Percentiles rank a stretch among this genome's conserved stretches.
Conservation (phyloP, 2,113 vertebrate species). For the Bujurquina vittata region DNA sequence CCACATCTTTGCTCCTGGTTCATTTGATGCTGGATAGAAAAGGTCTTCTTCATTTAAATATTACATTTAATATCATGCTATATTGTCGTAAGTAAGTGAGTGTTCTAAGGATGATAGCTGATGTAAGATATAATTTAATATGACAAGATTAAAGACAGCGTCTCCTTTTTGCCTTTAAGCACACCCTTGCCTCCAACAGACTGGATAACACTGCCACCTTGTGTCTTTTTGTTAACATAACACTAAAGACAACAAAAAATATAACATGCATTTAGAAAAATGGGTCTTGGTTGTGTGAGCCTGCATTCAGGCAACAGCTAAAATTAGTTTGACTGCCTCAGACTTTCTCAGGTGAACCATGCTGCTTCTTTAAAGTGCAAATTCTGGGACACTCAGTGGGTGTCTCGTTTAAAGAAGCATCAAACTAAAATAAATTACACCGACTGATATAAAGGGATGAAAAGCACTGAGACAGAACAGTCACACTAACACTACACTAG, state of each 20-base stretch:
- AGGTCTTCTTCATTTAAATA: neutral
- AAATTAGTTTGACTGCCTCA: constrained; percentile 27
- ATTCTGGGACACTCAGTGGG: neutral
- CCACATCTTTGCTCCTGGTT: neutral
- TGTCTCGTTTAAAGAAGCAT: neutral
- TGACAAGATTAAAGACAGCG: neutral
- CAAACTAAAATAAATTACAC: rapidly evolving
- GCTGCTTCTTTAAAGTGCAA: neutral
- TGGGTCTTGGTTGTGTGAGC: constrained; percentile 34
- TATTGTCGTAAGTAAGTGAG: neutral
- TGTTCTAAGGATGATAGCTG: neutral
- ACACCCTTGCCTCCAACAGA: neutral
- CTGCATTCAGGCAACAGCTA: constrained; percentile 37
- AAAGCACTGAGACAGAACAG: neutral
- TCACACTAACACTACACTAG: neutral
- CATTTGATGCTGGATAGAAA: neutral
- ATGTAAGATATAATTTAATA: neutral
- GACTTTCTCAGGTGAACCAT: neutral
- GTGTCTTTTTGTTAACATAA: constrained; percentile 32
- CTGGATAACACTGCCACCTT: constrained; percentile 56
- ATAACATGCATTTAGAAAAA: constrained; percentile 39
- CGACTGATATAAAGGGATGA: neutral
- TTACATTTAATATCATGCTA: neutral
- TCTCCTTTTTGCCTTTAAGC: constrained; percentile 4
- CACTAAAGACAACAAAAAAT: neutral